A percentile compares a stretch with the other conserved stretches of the same genome.
These are phyloP conservation scores for Sialia sialis DNA, from an alignment of 2,113 vertebrate species.

Conservation along the genomic window DNA sequence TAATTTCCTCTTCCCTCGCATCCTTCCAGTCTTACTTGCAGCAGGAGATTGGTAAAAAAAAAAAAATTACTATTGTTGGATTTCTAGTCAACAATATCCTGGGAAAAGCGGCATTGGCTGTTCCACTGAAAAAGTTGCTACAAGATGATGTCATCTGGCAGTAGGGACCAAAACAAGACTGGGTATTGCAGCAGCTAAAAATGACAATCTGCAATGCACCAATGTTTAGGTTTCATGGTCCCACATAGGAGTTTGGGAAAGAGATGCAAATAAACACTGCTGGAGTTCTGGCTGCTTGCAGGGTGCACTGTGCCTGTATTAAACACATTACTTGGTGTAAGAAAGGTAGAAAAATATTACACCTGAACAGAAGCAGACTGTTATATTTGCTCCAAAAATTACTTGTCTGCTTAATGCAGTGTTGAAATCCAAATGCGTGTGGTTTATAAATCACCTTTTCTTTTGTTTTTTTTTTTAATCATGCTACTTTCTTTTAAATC, in stretches of 20 bases:
- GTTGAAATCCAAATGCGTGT: not conserved
- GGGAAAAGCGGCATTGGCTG: not conserved
- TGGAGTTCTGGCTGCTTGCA: not conserved
- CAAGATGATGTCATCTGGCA: slow-evolving; percentile 37
- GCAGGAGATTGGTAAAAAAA: not conserved
- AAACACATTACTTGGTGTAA: not conserved
- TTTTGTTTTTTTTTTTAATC: not conserved
- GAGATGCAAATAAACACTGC: not conserved
- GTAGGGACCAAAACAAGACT: not conserved
- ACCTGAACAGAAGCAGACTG: not conserved
- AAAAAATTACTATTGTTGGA: not conserved
- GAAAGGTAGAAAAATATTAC: not conserved
- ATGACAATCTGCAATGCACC: slow-evolving; percentile 57
- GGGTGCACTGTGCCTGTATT: not conserved
- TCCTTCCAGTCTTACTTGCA: not conserved
- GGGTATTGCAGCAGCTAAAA: slow-evolving; percentile 52
- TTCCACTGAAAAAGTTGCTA: slow-evolving; percentile 15
- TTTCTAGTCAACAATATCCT: not conserved
- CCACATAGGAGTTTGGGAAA: not conserved
- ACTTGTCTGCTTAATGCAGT: not conserved
- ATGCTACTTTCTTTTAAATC: not conserved
- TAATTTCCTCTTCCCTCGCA: not conserved
- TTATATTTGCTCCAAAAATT: not conserved
- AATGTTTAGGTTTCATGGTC: not conserved
- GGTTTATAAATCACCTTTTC: not conserved